Base-by-base conservation (phyloP, 92 coral and sea anemone species). In the Paragorgia papillata region DNA sequence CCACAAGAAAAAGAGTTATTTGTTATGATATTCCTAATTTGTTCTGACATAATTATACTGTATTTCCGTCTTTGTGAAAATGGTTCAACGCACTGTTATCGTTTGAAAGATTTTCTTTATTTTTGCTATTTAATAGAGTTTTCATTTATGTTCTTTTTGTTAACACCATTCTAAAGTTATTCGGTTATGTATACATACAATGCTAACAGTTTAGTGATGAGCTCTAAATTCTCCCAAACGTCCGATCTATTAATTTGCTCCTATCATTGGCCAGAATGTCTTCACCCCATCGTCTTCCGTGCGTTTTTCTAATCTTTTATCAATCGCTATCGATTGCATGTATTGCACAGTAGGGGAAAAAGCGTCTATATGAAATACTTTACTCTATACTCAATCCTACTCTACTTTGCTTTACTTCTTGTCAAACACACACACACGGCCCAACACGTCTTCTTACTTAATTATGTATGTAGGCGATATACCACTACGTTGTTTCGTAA, bases 201-300 rank as follows among this genome's bases (percentile, higher is more conserved):
- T n/a, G n/a, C n/a, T n/a, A n/a, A n/a, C n/a, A n/a, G n/a, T 12
- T 60, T 60, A 60, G 53, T 25, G 46, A 43, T n/a, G 9, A 24
- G 22, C 4, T 31, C n/a, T 29, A 30, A 71, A 71, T 71, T 71
- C 78, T 71, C 78, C 65, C 65, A 71, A 71, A 10, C 35, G 14
- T 1, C 33, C 20, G 25, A 10, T 13, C 22, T 32, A 71, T 71
- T 71, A 71, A 71, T 71, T 71, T 43, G 28, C 32, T 15, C 50
- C 34, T 22, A 53, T 18, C 63, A 53, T 34, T 53, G 64, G 40
- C 51, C 35, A 21, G 25, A 58, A 34, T 53, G 14, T 21, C 32
- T 24, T 63, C 43, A 13, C 3, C 48, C 27, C 22, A 41, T 35
- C 24, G 29, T n/a, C 27, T 7, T 53, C 24, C 30, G 14, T n/a